Conservation (phyloP, 2,113 vertebrate genomes). For the Campylomormyrus numenius region DNA sequence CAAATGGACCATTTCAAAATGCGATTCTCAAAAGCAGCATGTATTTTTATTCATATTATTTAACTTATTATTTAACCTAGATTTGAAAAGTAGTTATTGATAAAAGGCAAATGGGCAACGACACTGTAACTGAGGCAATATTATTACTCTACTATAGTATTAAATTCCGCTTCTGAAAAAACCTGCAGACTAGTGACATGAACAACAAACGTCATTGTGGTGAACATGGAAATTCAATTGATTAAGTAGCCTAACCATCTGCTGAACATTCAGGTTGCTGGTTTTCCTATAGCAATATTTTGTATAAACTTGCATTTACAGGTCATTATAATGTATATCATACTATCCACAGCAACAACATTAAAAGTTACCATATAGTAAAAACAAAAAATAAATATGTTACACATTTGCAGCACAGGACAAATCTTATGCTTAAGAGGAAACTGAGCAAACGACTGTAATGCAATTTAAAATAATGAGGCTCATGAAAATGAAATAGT, state of each 20-base stretch:
- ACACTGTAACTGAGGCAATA: not conserved
- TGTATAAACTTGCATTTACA: not conserved
- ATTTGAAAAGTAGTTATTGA: not conserved
- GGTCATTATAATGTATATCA: not conserved
- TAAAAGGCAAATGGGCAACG: not conserved
- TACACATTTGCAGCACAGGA: not conserved
- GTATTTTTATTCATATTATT: not conserved
- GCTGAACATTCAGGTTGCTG: constrained; percentile 47
- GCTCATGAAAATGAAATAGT: not conserved
- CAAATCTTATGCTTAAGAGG: not conserved
- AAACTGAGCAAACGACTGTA: not conserved
- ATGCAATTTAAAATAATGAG: not conserved
- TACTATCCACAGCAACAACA: not conserved
- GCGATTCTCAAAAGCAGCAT: not conserved
- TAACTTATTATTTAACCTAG: too few relatives aligned
- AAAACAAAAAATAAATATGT: not conserved
- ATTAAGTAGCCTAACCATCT: constrained; percentile 35
- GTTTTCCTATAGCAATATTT: constrained; percentile 19
- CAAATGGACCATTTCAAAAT: not conserved
- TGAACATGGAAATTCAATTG: not conserved
- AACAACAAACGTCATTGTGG: not conserved
- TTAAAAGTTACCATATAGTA: not conserved
- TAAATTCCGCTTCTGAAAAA: not conserved
- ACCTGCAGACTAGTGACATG: not conserved
- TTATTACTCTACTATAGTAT: not conserved